Evolutionary conservation across 2,888 invertebrate species (phyloP).

Genomic region (Salticus scenicus): DNA sequence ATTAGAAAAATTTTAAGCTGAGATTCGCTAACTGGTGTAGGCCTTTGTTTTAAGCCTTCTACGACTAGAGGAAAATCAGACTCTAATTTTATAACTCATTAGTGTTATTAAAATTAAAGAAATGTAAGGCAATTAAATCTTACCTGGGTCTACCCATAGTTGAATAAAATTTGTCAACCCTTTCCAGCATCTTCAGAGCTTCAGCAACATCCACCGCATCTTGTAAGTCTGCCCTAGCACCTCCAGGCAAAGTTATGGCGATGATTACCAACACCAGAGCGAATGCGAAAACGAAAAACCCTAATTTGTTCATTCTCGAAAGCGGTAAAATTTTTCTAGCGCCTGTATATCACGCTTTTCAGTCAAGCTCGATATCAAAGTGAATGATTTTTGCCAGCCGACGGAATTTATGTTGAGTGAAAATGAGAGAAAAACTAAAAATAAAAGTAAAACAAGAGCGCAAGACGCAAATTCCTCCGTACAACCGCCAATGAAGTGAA

Average conservation of each 20-base stretch:
- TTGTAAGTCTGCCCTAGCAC: constrained; percentile 38
- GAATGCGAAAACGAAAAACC: constrained; percentile 34
- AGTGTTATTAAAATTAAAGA: too few species aligned
- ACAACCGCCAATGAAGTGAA: constrained; percentile 39
- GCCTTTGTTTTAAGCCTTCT: too few species aligned
- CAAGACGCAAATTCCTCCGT: neutral
- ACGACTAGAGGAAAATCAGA: too few species aligned
- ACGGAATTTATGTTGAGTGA: constrained; percentile 41
- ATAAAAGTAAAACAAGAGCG: constrained; percentile 14
- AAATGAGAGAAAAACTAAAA: constrained; percentile 39
- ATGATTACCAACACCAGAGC: constrained; percentile 30
- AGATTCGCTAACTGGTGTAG: too few species aligned
- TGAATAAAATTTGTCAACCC: constrained; percentile 82
- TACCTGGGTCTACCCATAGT: constrained; percentile 83
- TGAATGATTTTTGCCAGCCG: constrained; percentile 17
- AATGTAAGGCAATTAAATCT: too few species aligned
- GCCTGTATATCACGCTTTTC: neutral
- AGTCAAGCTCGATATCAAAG: constrained; percentile 9
- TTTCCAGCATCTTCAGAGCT: constrained; percentile 82
- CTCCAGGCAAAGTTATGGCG: constrained; percentile 29
- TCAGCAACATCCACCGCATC: constrained; percentile 80
- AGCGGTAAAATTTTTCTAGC: neutral
- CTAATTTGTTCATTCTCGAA: constrained; percentile 29
- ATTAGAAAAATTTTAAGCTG: too few species aligned
- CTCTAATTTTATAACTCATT: too few species aligned